These are phyloP conservation scores for Liolophura sinensis DNA, from an alignment of 1,140 invertebrate genomes.

Conservation along the genomic window DNA sequence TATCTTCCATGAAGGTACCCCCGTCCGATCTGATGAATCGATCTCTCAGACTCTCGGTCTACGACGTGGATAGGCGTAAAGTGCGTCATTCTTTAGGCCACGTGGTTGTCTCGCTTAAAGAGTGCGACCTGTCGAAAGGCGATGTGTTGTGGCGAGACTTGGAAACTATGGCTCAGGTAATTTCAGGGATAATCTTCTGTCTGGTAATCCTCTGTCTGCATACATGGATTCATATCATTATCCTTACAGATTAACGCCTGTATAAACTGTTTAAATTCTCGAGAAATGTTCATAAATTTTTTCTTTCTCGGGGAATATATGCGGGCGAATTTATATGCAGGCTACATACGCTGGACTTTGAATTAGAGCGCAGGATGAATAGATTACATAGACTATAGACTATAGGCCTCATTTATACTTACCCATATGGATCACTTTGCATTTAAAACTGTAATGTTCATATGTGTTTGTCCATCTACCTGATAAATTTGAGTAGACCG, in stretches of 20 bases:
- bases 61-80: conserved; percentile 53
- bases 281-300: not conserved
- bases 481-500: too few relatives aligned
- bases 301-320: too few relatives aligned
- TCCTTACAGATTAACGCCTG: not conserved
- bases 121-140: conserved; percentile 40
- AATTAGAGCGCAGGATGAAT: too few relatives aligned
- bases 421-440: too few relatives aligned
- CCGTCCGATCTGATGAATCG: conserved; percentile 24
- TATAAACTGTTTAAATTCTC: not conserved
- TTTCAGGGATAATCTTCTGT: too few relatives aligned
- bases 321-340: too few relatives aligned
- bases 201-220: too few relatives aligned
- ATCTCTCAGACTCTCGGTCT: conserved; percentile 49
- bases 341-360: too few relatives aligned
- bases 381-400: too few relatives aligned
- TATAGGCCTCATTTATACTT: too few relatives aligned
- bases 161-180: conserved; percentile 40
- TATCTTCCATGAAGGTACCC: conserved; percentile 32
- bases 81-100: conserved; percentile 56
- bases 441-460: too few relatives aligned
- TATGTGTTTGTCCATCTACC: too few relatives aligned
- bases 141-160: conserved; percentile 43
- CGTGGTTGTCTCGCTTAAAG: conserved; percentile 40
- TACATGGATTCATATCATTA: not conserved